Evolutionary conservation across 2,888 invertebrate genomes (phyloP).

Genomic region (Harpalus rufipes): DNA sequence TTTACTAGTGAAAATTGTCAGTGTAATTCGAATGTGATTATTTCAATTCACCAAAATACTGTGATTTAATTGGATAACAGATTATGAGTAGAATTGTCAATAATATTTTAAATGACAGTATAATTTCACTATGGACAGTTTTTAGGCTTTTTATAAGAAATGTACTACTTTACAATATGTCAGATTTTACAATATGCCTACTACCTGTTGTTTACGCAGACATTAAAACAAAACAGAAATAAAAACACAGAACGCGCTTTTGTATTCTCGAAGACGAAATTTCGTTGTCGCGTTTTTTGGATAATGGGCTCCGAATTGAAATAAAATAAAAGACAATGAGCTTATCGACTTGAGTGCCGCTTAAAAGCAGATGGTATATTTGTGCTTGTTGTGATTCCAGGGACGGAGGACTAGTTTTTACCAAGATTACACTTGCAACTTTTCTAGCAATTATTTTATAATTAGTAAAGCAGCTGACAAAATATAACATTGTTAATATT

Average conservation of each 20-base stretch:
- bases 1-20: too few relatives aligned
- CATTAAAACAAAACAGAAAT: constrained; percentile 16
- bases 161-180: too few relatives aligned
- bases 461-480: too few relatives aligned
- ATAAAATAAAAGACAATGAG: constrained; percentile 59
- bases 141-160: too few relatives aligned
- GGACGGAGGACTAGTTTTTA: not conserved
- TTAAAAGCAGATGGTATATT: constrained; percentile 45
- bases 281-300: constrained; percentile 44
- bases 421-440: not conserved
- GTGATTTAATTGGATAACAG: too few relatives aligned
- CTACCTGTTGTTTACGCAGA: not conserved
- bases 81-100: too few relatives aligned
- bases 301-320: constrained; percentile 55
- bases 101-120: too few relatives aligned
- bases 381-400: constrained; percentile 11
- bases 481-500: too few relatives aligned
- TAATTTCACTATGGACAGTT: too few relatives aligned
- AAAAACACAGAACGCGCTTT: constrained; percentile 4
- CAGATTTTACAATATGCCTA: too few relatives aligned
- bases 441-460: not conserved
- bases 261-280: constrained; percentile 50
- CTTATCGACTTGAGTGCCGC: constrained; percentile 55
- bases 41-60: too few relatives aligned
- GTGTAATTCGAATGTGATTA: too few relatives aligned